Evolutionary conservation across 2,888 invertebrate species (phyloP).

Genomic region (Melieria crassipennis): DNA sequence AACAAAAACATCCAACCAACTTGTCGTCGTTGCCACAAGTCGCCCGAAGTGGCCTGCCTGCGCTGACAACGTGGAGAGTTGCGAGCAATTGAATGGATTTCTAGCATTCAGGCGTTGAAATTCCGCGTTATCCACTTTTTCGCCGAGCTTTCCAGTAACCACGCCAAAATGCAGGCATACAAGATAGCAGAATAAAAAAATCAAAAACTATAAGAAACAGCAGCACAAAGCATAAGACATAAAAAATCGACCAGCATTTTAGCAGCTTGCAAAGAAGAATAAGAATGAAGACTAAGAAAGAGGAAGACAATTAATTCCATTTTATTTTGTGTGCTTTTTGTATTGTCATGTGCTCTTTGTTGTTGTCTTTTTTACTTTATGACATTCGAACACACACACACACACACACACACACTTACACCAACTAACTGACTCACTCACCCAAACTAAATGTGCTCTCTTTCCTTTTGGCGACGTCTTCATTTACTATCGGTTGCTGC

Average conservation of each 20-base stretch:
- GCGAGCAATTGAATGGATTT: neutral
- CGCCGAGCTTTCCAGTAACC: neutral
- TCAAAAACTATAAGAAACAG: neutral
- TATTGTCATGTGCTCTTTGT: constrained; percentile 2
- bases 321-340: constrained; percentile 33
- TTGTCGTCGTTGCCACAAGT: too few species aligned
- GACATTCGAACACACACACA: constrained; percentile 18
- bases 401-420: constrained; percentile 1
- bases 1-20: neutral
- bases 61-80: too few species aligned
- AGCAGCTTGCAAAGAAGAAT: too few species aligned
- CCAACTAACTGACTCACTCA: too few species aligned
- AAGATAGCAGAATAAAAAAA: too few species aligned
- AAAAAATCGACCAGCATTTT: too few species aligned
- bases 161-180: neutral
- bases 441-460: too few species aligned
- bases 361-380: constrained; percentile 19
- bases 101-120: neutral
- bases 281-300: neutral
- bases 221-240: neutral
- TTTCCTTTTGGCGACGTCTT: too few species aligned
- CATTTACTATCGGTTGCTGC: too few species aligned
- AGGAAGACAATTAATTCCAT: constrained; percentile 41
- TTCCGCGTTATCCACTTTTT: neutral
- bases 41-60: too few species aligned